Evolutionary conservation across 2,797 vertebrate species (phyloP), one percentile per base, ranked within the genome.

Genomic region (Kryptopterus vitreolus): DNA sequence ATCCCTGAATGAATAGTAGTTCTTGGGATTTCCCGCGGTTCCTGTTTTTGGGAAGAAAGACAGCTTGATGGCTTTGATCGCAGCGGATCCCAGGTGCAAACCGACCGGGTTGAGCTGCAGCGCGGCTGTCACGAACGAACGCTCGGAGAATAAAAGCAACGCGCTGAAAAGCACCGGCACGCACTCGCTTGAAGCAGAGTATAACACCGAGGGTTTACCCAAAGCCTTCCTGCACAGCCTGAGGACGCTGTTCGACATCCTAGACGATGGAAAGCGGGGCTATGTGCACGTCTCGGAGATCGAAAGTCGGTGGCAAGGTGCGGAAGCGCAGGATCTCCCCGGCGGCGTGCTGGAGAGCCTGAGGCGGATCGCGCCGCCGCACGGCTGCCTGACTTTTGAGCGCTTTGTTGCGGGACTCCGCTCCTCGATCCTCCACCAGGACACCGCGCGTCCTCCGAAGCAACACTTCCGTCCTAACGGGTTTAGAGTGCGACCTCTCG

Each of bases 221-320:
- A 93, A 93, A 86, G 96, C 93, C 1, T 99, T 99, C 82, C 88
- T 99, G 61, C 95, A 95, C 87, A 98, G 96, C 83, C 86, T 99
- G 80, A 93, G 96, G 82, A 96, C 97, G 0, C 93, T 98, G 1
- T 99, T 97, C 89, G 96, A 98, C 86, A 98, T 98, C 78, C 87
- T 99, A 87, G 97, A 99, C 83, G 97, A 98, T 69, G 90, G 89
- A 3, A 92, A 93, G 12, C 91, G 95, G 7, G 97, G 97, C 0
- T 96, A 90, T 53, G 95, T 98, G 35, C 97, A 98, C 88, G 93
- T 99, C 1, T 94, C 93, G n/a, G 97, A 99, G 93, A 99, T 98
- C 65, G 96, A 98, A 91, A 95, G 93, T 69, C 96, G 97, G 66
- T 99, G 97, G 97, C 93, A 92, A 79, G 96, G 96, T 3, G 91